Evolutionary conservation across 2,888 invertebrate species (phyloP), one percentile per base, ranked within the genome.

Genomic region (Orchesella flavescens): DNA sequence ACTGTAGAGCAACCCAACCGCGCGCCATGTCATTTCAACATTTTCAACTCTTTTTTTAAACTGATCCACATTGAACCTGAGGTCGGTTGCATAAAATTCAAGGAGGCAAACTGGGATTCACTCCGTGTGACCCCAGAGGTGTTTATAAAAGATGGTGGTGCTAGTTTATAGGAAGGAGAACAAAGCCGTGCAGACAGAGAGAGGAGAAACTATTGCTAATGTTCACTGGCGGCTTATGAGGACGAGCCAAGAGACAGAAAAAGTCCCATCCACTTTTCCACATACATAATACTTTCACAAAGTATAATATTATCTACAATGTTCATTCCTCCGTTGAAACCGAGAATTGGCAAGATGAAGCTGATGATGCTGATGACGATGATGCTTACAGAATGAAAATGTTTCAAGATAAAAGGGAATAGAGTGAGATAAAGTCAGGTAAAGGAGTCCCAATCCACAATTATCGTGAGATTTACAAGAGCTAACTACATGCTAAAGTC

Each of bases 401-500:
- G 75, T 79, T 79, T 71, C 24, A 46, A 84, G 74, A 84, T 79
- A 84, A 84, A 78, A 74, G 59, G 65, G 59, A 74, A 46, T 55
- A 34, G 66, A 73, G 78, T 55, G 74, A 75, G 84, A 84, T 78
- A 84, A 84, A 79, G 84, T 74, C 74, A 84, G 84, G 79, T 78
- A 65, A 78, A 78, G 83, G 55, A 83, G 83, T 83, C 83, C 73
- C 83, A 78, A 74, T 78, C 73, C 77, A 83, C 83, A 83, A 83
- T 83, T 83, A 83, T 83, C 83, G 77, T 73, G 77, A 83, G 83
- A 83, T 83, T 83, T 83, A 83, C 83, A 77, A 83, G 77, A 73
- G 68, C 77, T 83, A 73, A 83, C 72, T 76, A 59, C 83, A 76
- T 72, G 69, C 59, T 68, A 43, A 74, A 74, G 59, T 66, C 43